Conservation (phyloP, 2,113 vertebrate genomes). For the Cololabis saira region DNA sequence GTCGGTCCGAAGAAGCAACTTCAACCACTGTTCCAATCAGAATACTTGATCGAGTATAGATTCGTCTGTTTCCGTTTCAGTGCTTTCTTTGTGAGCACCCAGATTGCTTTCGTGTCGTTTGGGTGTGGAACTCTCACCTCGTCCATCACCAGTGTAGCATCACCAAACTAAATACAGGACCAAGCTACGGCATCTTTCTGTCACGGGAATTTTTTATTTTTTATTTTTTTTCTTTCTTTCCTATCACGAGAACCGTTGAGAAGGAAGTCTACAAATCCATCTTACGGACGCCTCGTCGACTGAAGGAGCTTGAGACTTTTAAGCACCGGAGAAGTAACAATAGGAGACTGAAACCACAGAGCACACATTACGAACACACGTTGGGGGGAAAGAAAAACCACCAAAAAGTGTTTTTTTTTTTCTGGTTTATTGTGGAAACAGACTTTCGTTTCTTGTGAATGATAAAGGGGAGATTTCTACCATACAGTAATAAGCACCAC, state of each 20-base stretch:
- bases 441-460: conserved; percentile 74
- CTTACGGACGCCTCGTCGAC: conserved; percentile 45
- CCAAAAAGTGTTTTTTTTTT: conserved; percentile 65
- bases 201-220: conserved; percentile 51
- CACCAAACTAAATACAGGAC: conserved; percentile 65
- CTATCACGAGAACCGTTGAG: conserved; percentile 47
- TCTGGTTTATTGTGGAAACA: conserved; percentile 68
- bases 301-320: conserved; percentile 60
- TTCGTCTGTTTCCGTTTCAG: conserved; percentile 56
- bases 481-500: conserved; percentile 80
- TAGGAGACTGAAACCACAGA: conserved; percentile 63
- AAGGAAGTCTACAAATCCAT: conserved; percentile 52
- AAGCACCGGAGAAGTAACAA: conserved; percentile 64
- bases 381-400: conserved; percentile 75
- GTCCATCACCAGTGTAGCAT: conserved; percentile 77
- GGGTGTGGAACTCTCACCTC: conserved; percentile 70
- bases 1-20: conserved; percentile 74
- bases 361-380: conserved; percentile 64
- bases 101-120: conserved; percentile 51
- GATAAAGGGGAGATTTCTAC: conserved; percentile 74
- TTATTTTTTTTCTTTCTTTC: conserved; percentile 11
- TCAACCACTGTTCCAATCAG: conserved; percentile 67
- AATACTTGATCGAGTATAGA: conserved; percentile 68
- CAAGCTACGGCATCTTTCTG: conserved; percentile 57
- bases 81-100: conserved; percentile 67